phyloP scores from a whole-genome alignment of 2,113 vertebrate genomes.

The Lampris incognitus region DNA sequence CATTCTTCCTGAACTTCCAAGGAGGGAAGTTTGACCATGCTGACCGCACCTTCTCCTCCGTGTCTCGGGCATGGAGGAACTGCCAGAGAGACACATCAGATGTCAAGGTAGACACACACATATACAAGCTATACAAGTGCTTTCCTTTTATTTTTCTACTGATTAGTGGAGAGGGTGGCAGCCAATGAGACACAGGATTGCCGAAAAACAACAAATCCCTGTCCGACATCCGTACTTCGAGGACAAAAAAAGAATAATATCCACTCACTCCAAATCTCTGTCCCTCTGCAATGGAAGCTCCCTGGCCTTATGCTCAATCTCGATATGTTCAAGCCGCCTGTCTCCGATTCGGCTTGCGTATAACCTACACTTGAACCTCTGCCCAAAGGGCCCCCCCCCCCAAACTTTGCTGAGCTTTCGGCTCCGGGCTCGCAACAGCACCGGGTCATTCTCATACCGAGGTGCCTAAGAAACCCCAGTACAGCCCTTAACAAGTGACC shows the following conservation, averaged over 20 bases:
- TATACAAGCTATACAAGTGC: neutral
- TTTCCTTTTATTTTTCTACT: constrained; percentile 1
- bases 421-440: constrained; percentile 58
- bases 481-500: constrained; percentile 73
- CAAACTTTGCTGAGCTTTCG: constrained; percentile 51
- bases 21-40: constrained; percentile 99
- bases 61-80: constrained; percentile 97
- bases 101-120: constrained; percentile 88
- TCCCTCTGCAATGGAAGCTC: constrained; percentile 78
- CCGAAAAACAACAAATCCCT: constrained; percentile 50
- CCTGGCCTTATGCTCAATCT: constrained; percentile 82
- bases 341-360: constrained; percentile 70
- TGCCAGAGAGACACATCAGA: constrained; percentile 98
- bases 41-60: constrained; percentile 95
- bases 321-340: constrained; percentile 70
- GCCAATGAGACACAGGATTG: constrained; percentile 37
- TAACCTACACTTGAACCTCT: constrained; percentile 82
- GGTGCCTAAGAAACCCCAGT: constrained; percentile 53
- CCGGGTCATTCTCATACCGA: constrained; percentile 69
- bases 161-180: constrained; percentile 17
- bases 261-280: constrained; percentile 80
- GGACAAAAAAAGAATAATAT: constrained; percentile 67
- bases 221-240: constrained; percentile 40
- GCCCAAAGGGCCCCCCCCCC: constrained; percentile 61
- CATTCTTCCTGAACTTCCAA: constrained; percentile 97